Evolutionary conservation across 2,113 vertebrate genomes (phyloP), one percentile per base, ranked within the genome.

Genomic region (Lepus americanus): DNA sequence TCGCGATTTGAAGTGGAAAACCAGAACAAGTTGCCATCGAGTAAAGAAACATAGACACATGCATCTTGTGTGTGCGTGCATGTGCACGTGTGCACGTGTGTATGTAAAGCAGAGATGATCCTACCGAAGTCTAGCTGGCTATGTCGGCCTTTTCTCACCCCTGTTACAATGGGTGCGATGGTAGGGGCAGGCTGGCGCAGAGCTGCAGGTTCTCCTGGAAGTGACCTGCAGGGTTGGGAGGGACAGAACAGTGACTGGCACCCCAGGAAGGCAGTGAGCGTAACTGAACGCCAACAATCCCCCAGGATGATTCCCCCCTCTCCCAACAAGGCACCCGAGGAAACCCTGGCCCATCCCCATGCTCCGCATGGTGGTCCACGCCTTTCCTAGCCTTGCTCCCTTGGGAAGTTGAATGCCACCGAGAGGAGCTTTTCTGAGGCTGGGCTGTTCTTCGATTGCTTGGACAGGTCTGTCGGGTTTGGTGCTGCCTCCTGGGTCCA

Each of bases 1-100:
- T 86, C 53, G 33, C 69, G 87, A 63, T 67, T 69, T 73, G 83
- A 89, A 86, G 55, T 11, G 33, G 59, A 82, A 93, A 74, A 67
- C 16, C 49, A 90, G 55, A 39, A 70, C 27, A 20, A 36, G 16
- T 36, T 63, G 82, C 64, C 78, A 70, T 53, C 90, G 92, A 90
- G 44, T 44, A 44, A 44, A 44, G 44, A 44, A 44, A 9, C 22
- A 25, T 1, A 36, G 14, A 23, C 3, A 17, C 16, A 31, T 1
- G 3, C 10, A 16, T 27, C 29, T 11, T 25, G 20, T 67, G 13
- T 11, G 6, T 17, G 22, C 31, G 22, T 20, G 31, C 29, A 51
- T 61, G 4, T 80, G 53, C 59, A 51, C 61, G 6, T 44, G 5
- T 59, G 22, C n/a, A 1, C 11, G 64, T 29, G 14, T n/a, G 25